A percentile compares a stretch with the other conserved stretches of the same genome.
Conservation (phyloP, 1,140 invertebrate genomes). For the Procambarus clarkii region DNA sequence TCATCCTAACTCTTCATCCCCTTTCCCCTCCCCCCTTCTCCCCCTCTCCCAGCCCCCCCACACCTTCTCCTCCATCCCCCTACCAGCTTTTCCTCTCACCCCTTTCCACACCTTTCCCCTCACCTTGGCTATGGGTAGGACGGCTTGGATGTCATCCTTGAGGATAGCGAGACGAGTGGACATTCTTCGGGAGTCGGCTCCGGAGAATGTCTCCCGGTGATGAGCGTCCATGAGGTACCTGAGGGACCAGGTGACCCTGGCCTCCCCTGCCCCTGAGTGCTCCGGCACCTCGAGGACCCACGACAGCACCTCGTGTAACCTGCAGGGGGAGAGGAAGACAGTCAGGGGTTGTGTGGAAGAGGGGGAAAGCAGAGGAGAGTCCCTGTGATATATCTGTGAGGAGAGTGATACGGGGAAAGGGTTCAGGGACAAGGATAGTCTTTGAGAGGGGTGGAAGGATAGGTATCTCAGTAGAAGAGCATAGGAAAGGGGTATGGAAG, state of each 20-base stretch:
- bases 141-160: constrained; percentile 95
- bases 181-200: constrained; percentile 81
- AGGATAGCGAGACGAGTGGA: constrained; percentile 90
- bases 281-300: constrained; percentile 93
- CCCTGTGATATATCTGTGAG: no score
- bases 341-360: not conserved
- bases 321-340: constrained; percentile 67
- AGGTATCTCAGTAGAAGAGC: no score
- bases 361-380: not conserved
- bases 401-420: no score
- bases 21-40: no score
- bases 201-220: constrained; percentile 75
- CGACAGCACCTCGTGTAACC: constrained; percentile 89
- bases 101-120: constrained; percentile 42
- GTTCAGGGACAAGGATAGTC: no score
- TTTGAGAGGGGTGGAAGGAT: no score
- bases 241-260: constrained; percentile 89
- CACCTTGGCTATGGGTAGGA: constrained; percentile 95
- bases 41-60: not conserved
- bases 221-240: constrained; percentile 82
- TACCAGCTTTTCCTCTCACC: not conserved
- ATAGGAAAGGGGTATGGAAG: no score
- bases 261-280: constrained; percentile 85
- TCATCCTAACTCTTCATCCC: no score
- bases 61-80: not conserved